Evolutionary conservation across 2,113 vertebrate species (phyloP).

Genomic region (Ginglymostoma cirratum): DNA sequence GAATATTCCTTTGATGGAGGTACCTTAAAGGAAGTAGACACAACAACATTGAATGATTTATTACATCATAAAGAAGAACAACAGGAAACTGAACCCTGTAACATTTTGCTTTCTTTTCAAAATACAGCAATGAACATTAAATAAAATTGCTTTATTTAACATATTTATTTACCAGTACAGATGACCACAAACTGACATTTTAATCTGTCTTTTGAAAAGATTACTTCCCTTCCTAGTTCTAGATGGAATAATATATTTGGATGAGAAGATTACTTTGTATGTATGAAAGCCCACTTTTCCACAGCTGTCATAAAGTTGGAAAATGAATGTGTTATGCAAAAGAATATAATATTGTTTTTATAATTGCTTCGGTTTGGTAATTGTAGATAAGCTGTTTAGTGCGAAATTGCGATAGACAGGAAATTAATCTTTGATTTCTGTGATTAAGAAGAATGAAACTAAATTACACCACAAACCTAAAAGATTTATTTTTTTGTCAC

Average conservation of each 20-base stretch:
- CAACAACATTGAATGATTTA: neutral
- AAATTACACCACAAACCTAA: neutral
- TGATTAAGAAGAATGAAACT: neutral
- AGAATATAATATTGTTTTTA: neutral
- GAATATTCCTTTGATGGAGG: neutral
- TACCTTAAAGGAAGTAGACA: neutral
- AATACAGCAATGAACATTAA: neutral
- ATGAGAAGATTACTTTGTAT: neutral
- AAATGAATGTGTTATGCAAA: neutral
- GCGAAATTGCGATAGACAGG: neutral
- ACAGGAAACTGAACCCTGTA: neutral
- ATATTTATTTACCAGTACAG: slow-evolving; percentile 1
- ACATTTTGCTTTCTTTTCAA: neutral
- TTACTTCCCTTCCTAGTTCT: neutral
- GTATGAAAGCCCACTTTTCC: neutral
- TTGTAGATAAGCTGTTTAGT: neutral
- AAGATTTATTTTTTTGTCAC: neutral
- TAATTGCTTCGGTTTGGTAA: neutral
- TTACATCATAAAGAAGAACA: neutral
- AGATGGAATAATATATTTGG: neutral
- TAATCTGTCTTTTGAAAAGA: neutral
- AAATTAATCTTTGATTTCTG: neutral
- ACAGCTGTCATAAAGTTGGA: neutral
- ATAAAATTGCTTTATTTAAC: neutral
- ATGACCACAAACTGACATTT: neutral